These are phyloP conservation scores for Phenganax marumi DNA, from an alignment of 92 coral and sea anemone genomes.

Conservation along the genomic window DNA sequence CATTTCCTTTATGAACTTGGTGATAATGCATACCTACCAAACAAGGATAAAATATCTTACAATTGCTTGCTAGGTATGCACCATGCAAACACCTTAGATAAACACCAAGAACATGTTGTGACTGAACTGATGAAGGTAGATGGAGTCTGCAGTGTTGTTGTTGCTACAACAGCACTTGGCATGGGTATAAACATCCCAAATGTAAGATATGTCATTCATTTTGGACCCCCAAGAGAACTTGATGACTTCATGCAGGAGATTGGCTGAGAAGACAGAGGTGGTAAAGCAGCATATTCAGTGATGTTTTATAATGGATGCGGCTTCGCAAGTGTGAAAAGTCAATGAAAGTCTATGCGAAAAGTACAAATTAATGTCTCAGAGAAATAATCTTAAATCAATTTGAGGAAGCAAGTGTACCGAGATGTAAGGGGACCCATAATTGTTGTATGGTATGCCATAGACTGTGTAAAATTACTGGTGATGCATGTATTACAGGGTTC, in stretches of 20 bases:
- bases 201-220: slow-evolving; percentile 45
- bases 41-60: slow-evolving; percentile 10
- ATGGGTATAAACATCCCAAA: slow-evolving; percentile 54
- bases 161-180: slow-evolving; percentile 71
- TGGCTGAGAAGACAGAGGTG: slow-evolving; percentile 53
- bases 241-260: slow-evolving; percentile 62
- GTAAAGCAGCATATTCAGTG: slow-evolving; percentile 18
- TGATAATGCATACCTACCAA: slow-evolving; percentile 45
- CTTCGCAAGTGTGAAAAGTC: slow-evolving; percentile 46
- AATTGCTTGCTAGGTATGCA: slow-evolving; percentile 46
- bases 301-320: slow-evolving; percentile 37
- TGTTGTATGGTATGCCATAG: slow-evolving; percentile 54
- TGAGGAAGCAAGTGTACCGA: slow-evolving; percentile 22
- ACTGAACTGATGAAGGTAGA: slow-evolving; percentile 22
- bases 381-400: slow-evolving; percentile 49
- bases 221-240: slow-evolving; percentile 53
- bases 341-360: slow-evolving; percentile 46
- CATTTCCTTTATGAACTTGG: slow-evolving; percentile 57
- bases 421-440: slow-evolving; percentile 20
- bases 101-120: slow-evolving; percentile 31
- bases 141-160: slow-evolving; percentile 62
- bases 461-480: slow-evolving; percentile 38
- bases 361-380: slow-evolving; percentile 15
- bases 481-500: slow-evolving; percentile 21
- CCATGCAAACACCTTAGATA: slow-evolving; percentile 34